phyloP scores from a whole-genome alignment of 2,797 vertebrate genomes.

The Gambelia wislizenii region DNA sequence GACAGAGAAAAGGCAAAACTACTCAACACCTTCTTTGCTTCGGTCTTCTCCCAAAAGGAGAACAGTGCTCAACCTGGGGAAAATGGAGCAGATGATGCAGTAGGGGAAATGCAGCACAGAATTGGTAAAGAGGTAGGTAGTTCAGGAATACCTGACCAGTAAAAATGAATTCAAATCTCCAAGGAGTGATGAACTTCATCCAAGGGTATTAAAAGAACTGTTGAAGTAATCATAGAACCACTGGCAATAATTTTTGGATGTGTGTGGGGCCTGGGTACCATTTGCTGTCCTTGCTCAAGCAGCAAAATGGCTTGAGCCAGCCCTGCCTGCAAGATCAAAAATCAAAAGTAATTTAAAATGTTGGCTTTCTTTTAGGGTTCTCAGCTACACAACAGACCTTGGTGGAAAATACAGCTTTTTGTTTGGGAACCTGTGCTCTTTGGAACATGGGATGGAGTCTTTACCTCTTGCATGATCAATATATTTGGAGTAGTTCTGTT shows the following conservation, averaged over 20 bases:
- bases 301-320: neutral
- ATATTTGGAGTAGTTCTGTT: constrained; percentile 98
- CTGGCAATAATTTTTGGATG: neutral
- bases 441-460: constrained; percentile 98
- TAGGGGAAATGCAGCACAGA: no score
- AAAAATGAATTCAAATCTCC: no score
- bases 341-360: neutral
- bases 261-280: neutral
- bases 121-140: no score
- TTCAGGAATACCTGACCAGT: no score
- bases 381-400: constrained; percentile 82
- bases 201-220: no score
- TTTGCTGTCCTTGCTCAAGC: neutral
- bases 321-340: neutral
- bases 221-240: no score
- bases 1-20: no score
- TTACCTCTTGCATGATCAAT: constrained; percentile 99
- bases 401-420: constrained; percentile 96
- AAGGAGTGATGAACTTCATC: no score
- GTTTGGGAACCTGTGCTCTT: constrained; percentile 97
- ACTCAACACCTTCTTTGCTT: no score
- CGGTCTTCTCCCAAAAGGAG: no score
- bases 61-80: no score
- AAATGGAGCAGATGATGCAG: no score
- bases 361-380: constrained; percentile 51